phyloP scores from a whole-genome alignment of 1,140 invertebrate genomes.

The Drosophila subpulchrella region DNA sequence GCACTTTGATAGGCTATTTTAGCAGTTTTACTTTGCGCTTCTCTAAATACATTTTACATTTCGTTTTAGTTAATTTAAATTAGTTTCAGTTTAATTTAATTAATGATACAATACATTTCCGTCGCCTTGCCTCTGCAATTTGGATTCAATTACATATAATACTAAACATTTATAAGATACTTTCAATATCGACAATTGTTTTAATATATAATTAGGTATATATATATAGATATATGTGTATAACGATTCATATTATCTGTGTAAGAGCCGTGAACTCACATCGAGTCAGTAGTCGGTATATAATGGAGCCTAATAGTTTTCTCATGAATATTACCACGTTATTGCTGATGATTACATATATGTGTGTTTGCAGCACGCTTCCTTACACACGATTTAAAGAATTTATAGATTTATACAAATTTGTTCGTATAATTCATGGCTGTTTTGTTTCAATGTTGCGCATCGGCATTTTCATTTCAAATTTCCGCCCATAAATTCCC shows the following conservation, averaged over 20 bases:
- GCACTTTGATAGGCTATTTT: conserved; percentile 59
- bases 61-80: conserved; percentile 56
- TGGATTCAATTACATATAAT: conserved; percentile 64
- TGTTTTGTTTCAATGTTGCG: conserved; percentile 21
- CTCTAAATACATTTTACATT: conserved; percentile 61
- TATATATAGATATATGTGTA: conserved; percentile 58
- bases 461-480: conserved; percentile 33
- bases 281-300: conserved; percentile 35
- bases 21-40: conserved; percentile 49
- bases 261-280: conserved; percentile 22
- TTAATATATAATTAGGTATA: conserved; percentile 67
- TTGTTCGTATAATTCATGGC: conserved; percentile 29
- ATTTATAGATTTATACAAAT: conserved; percentile 56
- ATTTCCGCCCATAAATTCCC: conserved; percentile 20
- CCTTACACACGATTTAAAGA: conserved; percentile 30
- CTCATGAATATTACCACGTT: conserved; percentile 36
- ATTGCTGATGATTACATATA: conserved; percentile 36
- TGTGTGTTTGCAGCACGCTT: conserved; percentile 6
- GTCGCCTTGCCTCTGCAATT: conserved; percentile 18
- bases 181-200: conserved; percentile 78
- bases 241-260: conserved; percentile 48
- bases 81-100: conserved; percentile 58
- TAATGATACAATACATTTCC: conserved; percentile 47
- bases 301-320: conserved; percentile 54
- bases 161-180: conserved; percentile 81